phyloP scores from a whole-genome alignment of 1,140 invertebrate species.

The Dufourea novaeangliae region DNA sequence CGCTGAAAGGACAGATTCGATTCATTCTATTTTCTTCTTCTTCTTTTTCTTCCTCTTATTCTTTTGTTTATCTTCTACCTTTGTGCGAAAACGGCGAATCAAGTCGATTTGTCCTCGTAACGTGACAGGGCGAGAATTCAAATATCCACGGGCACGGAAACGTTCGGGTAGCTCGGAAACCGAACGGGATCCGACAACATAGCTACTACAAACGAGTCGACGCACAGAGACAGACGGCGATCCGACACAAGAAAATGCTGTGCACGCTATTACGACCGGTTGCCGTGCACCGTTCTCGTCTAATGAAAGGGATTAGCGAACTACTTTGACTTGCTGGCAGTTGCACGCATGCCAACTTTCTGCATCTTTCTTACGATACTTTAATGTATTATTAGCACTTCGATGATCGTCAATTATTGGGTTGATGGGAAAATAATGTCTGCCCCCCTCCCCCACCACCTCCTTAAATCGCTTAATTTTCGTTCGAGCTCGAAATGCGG shows the following conservation, averaged over 20 bases:
- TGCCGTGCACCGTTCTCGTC: slow-evolving; percentile 1
- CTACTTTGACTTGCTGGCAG: slow-evolving; percentile 12
- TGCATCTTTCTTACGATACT: background rate
- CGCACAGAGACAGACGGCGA: slow-evolving; percentile 3
- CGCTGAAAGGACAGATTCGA: too few relatives aligned
- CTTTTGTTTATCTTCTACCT: background rate
- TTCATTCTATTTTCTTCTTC: too few relatives aligned
- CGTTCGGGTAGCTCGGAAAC: background rate
- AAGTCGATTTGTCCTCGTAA: background rate
- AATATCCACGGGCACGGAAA: background rate
- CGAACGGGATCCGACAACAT: background rate
- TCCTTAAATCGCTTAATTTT: background rate
- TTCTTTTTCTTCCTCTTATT: too few relatives aligned
- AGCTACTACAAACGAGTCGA: slow-evolving; percentile 7
- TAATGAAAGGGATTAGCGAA: slow-evolving; percentile 37
- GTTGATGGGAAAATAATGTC: background rate
- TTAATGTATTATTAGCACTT: slow-evolving; percentile 5
- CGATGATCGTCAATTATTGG: background rate
- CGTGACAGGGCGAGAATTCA: slow-evolving; percentile 14
- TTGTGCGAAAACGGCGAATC: background rate
- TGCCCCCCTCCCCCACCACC: too few relatives aligned
- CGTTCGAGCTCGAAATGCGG: background rate
- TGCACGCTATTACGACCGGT: slow-evolving; percentile 25
- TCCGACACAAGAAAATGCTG: background rate
- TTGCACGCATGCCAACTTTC: background rate